A percentile compares a stretch with the other conserved stretches of the same genome.
Conservation (phyloP, 2,797 vertebrate genomes). For the Xenentodon cancila region DNA sequence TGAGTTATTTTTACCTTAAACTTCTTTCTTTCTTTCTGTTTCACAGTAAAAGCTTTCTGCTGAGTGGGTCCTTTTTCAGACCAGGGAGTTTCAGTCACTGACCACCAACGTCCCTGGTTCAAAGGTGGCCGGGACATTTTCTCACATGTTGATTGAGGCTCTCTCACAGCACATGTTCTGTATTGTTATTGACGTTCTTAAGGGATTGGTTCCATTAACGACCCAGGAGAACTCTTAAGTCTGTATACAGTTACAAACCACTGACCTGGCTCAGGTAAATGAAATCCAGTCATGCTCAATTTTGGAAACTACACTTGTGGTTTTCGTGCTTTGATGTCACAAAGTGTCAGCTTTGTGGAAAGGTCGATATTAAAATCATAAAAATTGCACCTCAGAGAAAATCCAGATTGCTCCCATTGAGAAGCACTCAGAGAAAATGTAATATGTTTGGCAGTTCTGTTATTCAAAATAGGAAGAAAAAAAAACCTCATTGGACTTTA, state of each 20-base stretch:
- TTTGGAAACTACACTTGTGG: constrained; percentile 1
- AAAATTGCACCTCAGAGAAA: neutral
- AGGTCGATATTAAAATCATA: constrained; percentile 3
- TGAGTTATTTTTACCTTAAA: neutral
- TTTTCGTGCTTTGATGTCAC: constrained; percentile 14
- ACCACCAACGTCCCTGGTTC: constrained; percentile 5
- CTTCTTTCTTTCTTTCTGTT: too few relatives aligned
- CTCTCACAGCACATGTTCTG: too few relatives aligned
- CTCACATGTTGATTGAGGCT: neutral
- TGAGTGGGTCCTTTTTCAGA: too few relatives aligned
- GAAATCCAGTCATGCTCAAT: neutral
- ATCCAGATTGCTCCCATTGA: neutral
- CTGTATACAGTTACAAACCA: constrained; percentile 1
- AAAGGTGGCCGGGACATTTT: constrained; percentile 17
- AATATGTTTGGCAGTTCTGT: too few relatives aligned
- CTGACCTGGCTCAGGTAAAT: constrained; percentile 5
- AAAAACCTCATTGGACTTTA: neutral
- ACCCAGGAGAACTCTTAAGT: constrained; percentile 6
- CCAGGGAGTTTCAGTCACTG: constrained; percentile 21
- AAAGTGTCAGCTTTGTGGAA: constrained; percentile 15
- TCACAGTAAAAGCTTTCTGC: constrained; percentile 7
- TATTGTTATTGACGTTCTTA: too few relatives aligned
- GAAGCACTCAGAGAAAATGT: neutral
- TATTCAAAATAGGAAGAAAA: neutral
- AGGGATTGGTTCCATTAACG: constrained; percentile 11